Evolutionary conservation across 2,888 invertebrate species (phyloP), one percentile per base, ranked within the genome.

Genomic region (Microdon myrmicae): DNA sequence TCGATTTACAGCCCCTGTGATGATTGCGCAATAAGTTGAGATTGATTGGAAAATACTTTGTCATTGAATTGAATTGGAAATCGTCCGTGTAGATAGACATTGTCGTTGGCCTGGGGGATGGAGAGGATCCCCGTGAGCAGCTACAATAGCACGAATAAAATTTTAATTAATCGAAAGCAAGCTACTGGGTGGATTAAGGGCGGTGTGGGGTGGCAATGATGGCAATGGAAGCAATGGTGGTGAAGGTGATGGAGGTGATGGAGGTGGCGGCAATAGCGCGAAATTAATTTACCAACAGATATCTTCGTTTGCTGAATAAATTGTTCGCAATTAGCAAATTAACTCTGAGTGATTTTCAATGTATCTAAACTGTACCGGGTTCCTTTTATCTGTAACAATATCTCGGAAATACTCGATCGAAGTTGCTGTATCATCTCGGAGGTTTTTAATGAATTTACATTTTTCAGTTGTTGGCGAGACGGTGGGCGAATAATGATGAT

Each of bases 41-140:
- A 64, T 64, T 64, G 64, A 64, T 64, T 64, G 47, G 51, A 64
- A 64, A 64, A 64, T 64, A 64, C 64, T 64, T 64, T 53, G 51
- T 64, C 64, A 64, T 58, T 53, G 47, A 47, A 47, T 51, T 58
- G 64, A 58, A 64, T 64, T 58, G 64, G 37, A 64, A 58, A 58
- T 58, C 43, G 51, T 47, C 64, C 45, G 41, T 34, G 39, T 22
- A 16, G 17, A 20, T 20, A 32, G 23, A 26, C 45, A 45, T 10
- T 31, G 59, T 53, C 41, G 54, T 39, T 16, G 34, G 48, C 35
- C 12, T 8, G 17, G 25, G 34, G 3, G 14, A 10, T n/a, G 17
- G 13, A 19, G 25, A 17, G 4, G 28, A n/a, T 25, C 34, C 4
- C 4, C 28, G 32, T 26, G 25, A 13, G 32, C 31, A 47, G 49